phyloP scores from a whole-genome alignment of 2,888 invertebrate species.

The Clistopyga incitator region DNA sequence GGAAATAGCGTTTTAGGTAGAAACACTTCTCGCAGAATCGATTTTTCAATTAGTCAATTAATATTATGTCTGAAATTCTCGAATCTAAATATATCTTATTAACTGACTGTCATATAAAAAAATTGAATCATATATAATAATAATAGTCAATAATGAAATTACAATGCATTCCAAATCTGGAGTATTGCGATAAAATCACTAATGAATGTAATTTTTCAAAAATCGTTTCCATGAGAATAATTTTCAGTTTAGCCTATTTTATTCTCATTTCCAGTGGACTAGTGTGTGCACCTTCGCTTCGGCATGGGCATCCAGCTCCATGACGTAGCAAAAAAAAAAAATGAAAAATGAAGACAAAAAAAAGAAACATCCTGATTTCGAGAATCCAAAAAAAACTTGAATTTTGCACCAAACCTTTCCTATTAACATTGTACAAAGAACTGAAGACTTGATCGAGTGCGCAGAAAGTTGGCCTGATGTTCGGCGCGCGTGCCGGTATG shows the following conservation, averaged over 20 bases:
- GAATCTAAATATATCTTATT: background rate
- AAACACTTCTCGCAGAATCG: background rate
- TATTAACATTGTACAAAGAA: slow-evolving; percentile 1
- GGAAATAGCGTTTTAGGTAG: slow-evolving; percentile 16
- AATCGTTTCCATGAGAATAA: background rate
- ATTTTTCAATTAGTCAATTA: background rate
- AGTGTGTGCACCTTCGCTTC: slow-evolving; percentile 20
- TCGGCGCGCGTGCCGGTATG: slow-evolving; percentile 39
- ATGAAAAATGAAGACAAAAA: too few relatives aligned
- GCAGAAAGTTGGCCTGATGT: slow-evolving; percentile 35
- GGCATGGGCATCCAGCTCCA: slow-evolving; percentile 15
- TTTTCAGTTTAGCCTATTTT: slow-evolving; percentile 5
- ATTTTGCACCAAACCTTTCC: slow-evolving; percentile 13
- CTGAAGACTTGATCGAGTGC: slow-evolving; percentile 16
- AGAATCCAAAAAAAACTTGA: background rate
- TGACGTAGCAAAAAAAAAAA: slow-evolving; percentile 1
- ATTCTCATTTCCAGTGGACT: slow-evolving; percentile 29
- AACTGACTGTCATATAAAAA: background rate
- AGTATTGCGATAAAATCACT: background rate
- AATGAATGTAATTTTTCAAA: background rate
- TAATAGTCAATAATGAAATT: background rate
- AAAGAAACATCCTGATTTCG: background rate
- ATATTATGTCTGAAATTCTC: background rate
- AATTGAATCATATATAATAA: background rate
- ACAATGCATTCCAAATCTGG: background rate